Evolutionary conservation across 1,140 invertebrate species (phyloP).

Genomic region (Ooceraea biroi): DNA sequence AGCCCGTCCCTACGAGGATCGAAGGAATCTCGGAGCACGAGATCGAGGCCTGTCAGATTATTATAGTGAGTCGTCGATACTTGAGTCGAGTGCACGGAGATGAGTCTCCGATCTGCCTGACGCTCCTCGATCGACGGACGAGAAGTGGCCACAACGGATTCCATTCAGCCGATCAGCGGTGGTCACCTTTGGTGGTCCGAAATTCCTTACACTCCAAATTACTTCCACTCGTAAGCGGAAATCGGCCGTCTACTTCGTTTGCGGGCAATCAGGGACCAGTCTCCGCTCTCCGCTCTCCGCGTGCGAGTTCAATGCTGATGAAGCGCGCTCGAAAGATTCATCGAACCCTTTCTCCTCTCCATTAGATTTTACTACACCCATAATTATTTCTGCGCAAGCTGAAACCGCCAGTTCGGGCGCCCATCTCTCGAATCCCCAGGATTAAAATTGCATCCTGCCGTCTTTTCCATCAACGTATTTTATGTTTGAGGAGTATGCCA

Average conservation of each 20-base stretch:
- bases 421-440: background rate
- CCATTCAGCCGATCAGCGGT: constrained; percentile 76
- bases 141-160: constrained; percentile 77
- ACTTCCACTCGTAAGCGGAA: constrained; percentile 80
- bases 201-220: constrained; percentile 81
- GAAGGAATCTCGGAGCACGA: constrained; percentile 39
- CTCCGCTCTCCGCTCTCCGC: constrained; percentile 32
- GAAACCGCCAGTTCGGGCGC: constrained; percentile 7
- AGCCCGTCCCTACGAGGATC: background rate
- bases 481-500: background rate
- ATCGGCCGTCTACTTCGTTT: constrained; percentile 72
- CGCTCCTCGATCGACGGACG: constrained; percentile 76
- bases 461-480: background rate
- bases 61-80: constrained; percentile 74
- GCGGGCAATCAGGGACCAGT: constrained; percentile 71
- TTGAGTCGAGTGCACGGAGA: constrained; percentile 80
- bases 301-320: constrained; percentile 62
- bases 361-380: constrained; percentile 62
- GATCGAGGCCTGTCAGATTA: constrained; percentile 57
- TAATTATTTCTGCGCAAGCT: constrained; percentile 62
- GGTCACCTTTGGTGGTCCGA: constrained; percentile 82
- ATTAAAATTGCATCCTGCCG: constrained; percentile 32
- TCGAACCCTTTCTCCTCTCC: constrained; percentile 60
- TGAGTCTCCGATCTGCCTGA: constrained; percentile 82
- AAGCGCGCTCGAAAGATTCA: constrained; percentile 59